Evolutionary conservation across 2,888 invertebrate species (phyloP).

Genomic region (Trissonchulus latispiculum): DNA sequence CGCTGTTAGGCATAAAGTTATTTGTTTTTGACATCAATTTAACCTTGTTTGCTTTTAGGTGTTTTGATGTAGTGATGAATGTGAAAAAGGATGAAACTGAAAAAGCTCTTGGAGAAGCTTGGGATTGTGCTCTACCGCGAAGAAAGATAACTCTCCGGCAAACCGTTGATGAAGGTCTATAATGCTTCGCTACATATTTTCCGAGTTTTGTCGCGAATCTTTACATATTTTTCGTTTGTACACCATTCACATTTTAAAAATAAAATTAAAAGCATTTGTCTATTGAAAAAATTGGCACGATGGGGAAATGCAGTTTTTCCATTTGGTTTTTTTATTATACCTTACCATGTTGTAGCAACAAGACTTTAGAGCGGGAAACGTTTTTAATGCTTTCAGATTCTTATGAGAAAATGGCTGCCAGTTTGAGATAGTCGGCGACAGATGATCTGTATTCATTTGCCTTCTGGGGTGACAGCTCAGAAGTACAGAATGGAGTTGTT

Average conservation of each 20-base stretch:
- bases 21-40: too few species aligned
- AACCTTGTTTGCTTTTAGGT: too few species aligned
- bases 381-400: constrained; percentile 58
- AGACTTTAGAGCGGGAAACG: constrained; percentile 57
- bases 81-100: constrained; percentile 89
- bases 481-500: constrained; percentile 99
- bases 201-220: too few species aligned
- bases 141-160: constrained; percentile 91
- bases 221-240: too few species aligned
- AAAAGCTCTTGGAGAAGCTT: constrained; percentile 71
- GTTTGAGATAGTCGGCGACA: constrained; percentile 98
- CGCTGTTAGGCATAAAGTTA: too few species aligned
- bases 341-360: too few species aligned
- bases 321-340: too few species aligned
- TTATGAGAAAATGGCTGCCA: constrained; percentile 98
- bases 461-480: constrained; percentile 96
- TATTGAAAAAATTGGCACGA: too few species aligned
- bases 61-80: constrained; percentile 75
- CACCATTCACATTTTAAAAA: too few species aligned
- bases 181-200: too few species aligned
- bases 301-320: too few species aligned
- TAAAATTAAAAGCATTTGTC: too few species aligned
- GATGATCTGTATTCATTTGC: constrained; percentile 99
- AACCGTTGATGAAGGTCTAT: constrained; percentile 81
- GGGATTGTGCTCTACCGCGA: constrained; percentile 83